Conservation (phyloP, 2,888 invertebrate genomes). For the Nomada fabriciana region DNA sequence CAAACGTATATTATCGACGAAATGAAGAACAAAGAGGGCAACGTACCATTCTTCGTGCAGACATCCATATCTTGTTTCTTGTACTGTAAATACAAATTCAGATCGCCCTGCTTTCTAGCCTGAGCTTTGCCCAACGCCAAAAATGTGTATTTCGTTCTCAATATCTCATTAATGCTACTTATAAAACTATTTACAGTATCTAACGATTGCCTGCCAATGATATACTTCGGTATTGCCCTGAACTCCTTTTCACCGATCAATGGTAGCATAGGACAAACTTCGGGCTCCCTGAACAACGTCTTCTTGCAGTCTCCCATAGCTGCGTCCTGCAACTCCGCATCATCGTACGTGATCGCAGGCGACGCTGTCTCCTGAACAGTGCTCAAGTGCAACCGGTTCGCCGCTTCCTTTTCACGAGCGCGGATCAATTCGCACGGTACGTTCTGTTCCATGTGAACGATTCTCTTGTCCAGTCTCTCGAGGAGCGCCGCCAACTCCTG, state of each 20-base stretch:
- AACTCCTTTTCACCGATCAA: slow-evolving; percentile 73
- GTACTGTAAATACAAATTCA: slow-evolving; percentile 77
- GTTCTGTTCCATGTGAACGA: slow-evolving; percentile 72
- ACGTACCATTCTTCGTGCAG: slow-evolving; percentile 69
- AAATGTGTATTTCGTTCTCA: slow-evolving; percentile 78
- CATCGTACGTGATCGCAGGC: background rate
- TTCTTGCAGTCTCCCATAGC: slow-evolving; percentile 76
- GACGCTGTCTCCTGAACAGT: background rate
- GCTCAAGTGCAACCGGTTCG: background rate
- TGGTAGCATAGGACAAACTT: slow-evolving; percentile 65
- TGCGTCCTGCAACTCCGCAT: background rate
- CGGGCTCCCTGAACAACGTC: slow-evolving; percentile 74
- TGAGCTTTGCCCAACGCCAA: slow-evolving; percentile 75
- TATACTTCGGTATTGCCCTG: slow-evolving; percentile 78
- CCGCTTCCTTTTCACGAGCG: slow-evolving; percentile 24
- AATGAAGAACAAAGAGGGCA: background rate
- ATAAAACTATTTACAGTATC: slow-evolving; percentile 74
- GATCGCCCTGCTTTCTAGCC: slow-evolving; percentile 79
- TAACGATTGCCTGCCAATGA: slow-evolving; percentile 77
- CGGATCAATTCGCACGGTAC: slow-evolving; percentile 69
- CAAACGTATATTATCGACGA: background rate
- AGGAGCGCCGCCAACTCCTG: slow-evolving; percentile 44
- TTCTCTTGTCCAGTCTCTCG: slow-evolving; percentile 58
- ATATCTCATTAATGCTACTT: slow-evolving; percentile 73
- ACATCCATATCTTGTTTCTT: slow-evolving; percentile 75